A percentile compares a stretch with the other conserved stretches of the same genome.
Evolutionary conservation across 2,888 invertebrate genomes (phyloP).

Genomic region (Lobophora halterata): DNA sequence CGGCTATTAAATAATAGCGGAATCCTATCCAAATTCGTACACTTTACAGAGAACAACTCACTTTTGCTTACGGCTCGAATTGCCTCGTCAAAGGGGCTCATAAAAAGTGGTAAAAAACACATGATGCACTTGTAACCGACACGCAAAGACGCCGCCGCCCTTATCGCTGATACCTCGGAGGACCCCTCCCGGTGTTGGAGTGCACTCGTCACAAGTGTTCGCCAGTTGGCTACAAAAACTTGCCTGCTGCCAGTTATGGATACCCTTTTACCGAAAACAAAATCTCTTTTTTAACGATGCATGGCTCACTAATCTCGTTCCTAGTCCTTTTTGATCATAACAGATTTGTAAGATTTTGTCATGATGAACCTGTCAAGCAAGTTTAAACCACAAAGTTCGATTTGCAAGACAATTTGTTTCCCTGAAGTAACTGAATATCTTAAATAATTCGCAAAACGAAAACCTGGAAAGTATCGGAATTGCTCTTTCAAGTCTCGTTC

Average conservation of each 20-base stretch:
- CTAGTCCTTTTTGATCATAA: too few relatives aligned
- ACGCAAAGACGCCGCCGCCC: conserved; percentile 29
- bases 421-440: too few relatives aligned
- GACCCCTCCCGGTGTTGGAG: conserved; percentile 20
- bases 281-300: background rate
- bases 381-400: too few relatives aligned
- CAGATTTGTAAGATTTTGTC: too few relatives aligned
- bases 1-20: conserved; percentile 25
- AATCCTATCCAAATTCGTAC: background rate
- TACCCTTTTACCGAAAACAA: conserved; percentile 15
- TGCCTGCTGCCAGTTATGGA: conserved; percentile 21
- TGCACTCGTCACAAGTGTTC: conserved; percentile 22
- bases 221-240: conserved; percentile 27
- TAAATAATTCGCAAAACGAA: too few relatives aligned
- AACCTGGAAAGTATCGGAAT: too few relatives aligned
- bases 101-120: conserved; percentile 18
- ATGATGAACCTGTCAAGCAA: too few relatives aligned
- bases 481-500: too few relatives aligned
- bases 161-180: conserved; percentile 6
- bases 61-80: background rate
- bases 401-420: conserved; percentile 1
- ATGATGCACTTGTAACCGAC: conserved; percentile 20
- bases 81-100: conserved; percentile 7
- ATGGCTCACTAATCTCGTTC: background rate
- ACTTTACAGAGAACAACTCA: background rate